Evolutionary conservation across 2,888 invertebrate species (phyloP).

Genomic region (Dicycla oo): DNA sequence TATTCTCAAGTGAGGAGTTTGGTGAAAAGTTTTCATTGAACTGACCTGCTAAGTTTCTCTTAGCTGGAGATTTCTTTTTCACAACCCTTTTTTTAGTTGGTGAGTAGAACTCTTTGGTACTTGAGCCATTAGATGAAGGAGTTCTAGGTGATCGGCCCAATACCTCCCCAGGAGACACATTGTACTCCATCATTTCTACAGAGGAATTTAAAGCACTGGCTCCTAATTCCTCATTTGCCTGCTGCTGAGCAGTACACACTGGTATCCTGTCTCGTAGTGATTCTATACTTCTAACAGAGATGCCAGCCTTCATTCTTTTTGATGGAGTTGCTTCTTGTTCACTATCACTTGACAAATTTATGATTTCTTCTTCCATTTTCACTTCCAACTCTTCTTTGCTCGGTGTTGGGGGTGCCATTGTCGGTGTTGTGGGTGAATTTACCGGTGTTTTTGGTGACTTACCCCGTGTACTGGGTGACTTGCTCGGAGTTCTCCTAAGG

Average conservation of each 20-base stretch:
- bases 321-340: constrained; percentile 64
- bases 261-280: constrained; percentile 18
- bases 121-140: constrained; percentile 60
- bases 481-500: constrained; percentile 66
- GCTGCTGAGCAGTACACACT: background rate
- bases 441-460: constrained; percentile 38
- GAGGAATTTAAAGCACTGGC: constrained; percentile 31
- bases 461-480: constrained; percentile 53
- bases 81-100: constrained; percentile 79
- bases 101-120: constrained; percentile 77
- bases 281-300: constrained; percentile 37
- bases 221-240: background rate
- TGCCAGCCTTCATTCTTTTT: constrained; percentile 17
- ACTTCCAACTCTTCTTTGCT: constrained; percentile 24
- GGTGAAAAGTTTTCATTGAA: constrained; percentile 51
- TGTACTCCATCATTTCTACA: constrained; percentile 49
- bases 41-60: constrained; percentile 71
- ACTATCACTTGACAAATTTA: constrained; percentile 76
- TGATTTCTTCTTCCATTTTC: constrained; percentile 54
- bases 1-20: constrained; percentile 55
- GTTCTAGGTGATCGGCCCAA: constrained; percentile 48
- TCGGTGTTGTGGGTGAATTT: constrained; percentile 38
- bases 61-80: constrained; percentile 69
- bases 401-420: constrained; percentile 40
- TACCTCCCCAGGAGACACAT: constrained; percentile 45